Evolutionary conservation across 2,888 invertebrate species (phyloP).

Genomic region (Parnassius apollo): DNA sequence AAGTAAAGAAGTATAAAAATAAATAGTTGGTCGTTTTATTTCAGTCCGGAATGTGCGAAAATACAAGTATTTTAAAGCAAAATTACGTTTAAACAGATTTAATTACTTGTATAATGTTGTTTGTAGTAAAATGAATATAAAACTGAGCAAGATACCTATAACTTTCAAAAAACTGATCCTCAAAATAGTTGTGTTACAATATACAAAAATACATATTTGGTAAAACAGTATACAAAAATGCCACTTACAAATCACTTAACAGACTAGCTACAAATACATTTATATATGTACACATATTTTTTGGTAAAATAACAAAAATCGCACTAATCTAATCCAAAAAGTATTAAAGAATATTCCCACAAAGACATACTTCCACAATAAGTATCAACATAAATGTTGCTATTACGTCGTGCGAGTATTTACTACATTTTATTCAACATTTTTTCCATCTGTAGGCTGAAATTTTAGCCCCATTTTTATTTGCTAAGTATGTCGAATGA

Average conservation of each 20-base stretch:
- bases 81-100: constrained; percentile 1
- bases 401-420: no score
- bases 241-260: constrained; percentile 28
- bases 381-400: background rate
- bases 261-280: constrained; percentile 28
- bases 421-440: no score
- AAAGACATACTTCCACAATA: constrained; percentile 1
- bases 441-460: no score
- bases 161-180: constrained; percentile 20
- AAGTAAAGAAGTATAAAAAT: constrained; percentile 35
- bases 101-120: background rate
- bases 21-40: constrained; percentile 35
- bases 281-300: constrained; percentile 32
- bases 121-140: constrained; percentile 1
- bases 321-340: constrained; percentile 23
- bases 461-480: no score
- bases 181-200: constrained; percentile 21
- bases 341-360: constrained; percentile 18
- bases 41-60: constrained; percentile 22
- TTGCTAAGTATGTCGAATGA: no score
- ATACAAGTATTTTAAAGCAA: background rate
- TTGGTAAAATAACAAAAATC: constrained; percentile 30
- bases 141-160: constrained; percentile 12
- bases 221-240: constrained; percentile 27
- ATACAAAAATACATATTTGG: constrained; percentile 27